phyloP scores from a whole-genome alignment of 2,113 vertebrate genomes.

The Aldabrachelys gigantea region DNA sequence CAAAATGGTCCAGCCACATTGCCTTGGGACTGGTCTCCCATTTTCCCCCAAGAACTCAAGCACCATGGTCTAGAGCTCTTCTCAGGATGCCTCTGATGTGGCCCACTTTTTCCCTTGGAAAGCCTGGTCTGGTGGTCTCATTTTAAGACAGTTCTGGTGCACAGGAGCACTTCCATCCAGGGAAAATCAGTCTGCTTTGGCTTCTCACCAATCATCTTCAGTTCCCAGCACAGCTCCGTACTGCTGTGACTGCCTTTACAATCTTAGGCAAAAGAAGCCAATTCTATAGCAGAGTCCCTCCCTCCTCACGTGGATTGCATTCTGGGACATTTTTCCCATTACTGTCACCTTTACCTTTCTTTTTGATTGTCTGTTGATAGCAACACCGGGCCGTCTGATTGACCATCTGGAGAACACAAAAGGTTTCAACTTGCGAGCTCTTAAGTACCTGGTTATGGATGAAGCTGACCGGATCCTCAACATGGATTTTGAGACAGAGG shows the following conservation, averaged over 20 bases:
- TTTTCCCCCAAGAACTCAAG: neutral
- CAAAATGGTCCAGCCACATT: neutral
- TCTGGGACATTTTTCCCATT: neutral
- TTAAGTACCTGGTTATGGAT: conserved; percentile 97
- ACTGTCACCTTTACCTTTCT: neutral
- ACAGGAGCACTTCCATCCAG: neutral
- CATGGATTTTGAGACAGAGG: conserved; percentile 99
- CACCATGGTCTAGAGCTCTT: neutral
- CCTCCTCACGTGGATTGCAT: neutral
- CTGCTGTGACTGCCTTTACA: neutral
- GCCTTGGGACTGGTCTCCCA: neutral
- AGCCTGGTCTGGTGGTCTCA: neutral
- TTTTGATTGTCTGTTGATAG: conserved; percentile 65
- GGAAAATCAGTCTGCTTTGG: neutral
- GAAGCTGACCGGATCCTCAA: conserved; percentile 98
- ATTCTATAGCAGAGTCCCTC: neutral
- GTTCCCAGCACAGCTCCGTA: neutral
- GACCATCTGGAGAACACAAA: conserved; percentile 99
- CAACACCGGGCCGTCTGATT: conserved; percentile 93
- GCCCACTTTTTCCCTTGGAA: neutral
- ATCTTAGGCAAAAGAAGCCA: neutral
- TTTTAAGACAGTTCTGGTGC: neutral
- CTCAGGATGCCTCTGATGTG: neutral
- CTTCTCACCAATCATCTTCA: neutral
- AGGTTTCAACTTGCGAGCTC: conserved; percentile 92